phyloP scores from a whole-genome alignment of 2,113 vertebrate genomes.

The Kobus ellipsiprymnus region DNA sequence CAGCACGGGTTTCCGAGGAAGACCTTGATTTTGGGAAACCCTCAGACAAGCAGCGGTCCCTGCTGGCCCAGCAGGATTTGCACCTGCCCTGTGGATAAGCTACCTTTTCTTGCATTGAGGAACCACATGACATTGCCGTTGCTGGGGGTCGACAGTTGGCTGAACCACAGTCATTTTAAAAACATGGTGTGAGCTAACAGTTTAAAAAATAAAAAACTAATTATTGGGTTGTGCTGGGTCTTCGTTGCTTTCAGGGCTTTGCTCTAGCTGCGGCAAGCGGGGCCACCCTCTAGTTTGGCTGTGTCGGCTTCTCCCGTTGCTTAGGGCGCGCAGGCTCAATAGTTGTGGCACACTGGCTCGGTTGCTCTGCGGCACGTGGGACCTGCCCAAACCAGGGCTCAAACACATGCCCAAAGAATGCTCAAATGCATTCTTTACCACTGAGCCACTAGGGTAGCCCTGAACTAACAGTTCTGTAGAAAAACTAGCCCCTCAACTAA shows the following conservation, averaged over 20 bases:
- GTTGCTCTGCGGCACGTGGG: background rate
- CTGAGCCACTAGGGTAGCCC: background rate
- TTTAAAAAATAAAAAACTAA: background rate
- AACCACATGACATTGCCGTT: background rate
- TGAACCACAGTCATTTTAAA: background rate
- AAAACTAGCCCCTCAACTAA: background rate
- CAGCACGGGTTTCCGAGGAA: background rate
- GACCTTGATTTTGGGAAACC: background rate
- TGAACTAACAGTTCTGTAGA: background rate
- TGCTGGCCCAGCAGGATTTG: background rate
- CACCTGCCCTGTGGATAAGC: background rate
- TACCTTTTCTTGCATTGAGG: background rate
- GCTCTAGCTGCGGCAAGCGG: accelerated
- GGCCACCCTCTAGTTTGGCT: background rate
- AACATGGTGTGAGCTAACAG: background rate
- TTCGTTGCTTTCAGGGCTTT: background rate
- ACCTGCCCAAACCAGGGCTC: background rate
- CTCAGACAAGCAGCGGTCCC: background rate
- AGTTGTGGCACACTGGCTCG: background rate
- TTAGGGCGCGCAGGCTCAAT: background rate
- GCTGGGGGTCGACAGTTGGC: background rate
- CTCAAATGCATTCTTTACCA: background rate
- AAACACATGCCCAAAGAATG: background rate
- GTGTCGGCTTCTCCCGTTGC: background rate
- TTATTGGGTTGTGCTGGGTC: background rate